These are phyloP conservation scores for Neosalanx taihuensis DNA, from an alignment of 2,797 vertebrate genomes.

Conservation along the genomic window DNA sequence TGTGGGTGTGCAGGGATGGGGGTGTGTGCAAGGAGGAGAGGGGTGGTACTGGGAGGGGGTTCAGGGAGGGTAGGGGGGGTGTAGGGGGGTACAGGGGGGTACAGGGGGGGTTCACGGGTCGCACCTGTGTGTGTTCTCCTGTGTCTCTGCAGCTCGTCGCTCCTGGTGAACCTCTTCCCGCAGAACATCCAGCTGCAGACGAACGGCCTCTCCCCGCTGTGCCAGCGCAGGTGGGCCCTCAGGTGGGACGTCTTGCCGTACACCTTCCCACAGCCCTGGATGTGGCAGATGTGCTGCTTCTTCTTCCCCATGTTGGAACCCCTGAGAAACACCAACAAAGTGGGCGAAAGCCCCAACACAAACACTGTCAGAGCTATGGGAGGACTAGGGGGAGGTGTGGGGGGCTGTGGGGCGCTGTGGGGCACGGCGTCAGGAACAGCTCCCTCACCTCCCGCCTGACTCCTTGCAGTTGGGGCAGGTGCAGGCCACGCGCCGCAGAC, in stretches of 20 bases:
- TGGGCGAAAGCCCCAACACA: not conserved
- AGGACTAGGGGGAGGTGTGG: too few species aligned
- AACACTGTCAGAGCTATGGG: not conserved
- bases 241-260: conserved; percentile 98
- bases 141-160: conserved; percentile 97
- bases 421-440: not conserved
- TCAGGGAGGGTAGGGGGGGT: conserved; percentile 1
- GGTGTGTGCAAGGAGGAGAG: not conserved
- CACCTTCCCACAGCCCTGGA: conserved; percentile 85
- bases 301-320: conserved; percentile 95
- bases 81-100: too few species aligned
- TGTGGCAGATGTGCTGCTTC: conserved; percentile 97
- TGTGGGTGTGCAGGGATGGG: not conserved
- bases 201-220: conserved; percentile 97
- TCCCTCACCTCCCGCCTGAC: conserved; percentile 90
- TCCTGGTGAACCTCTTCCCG: conserved; percentile 98
- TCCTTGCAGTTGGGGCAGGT: conserved; percentile 99
- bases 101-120: too few species aligned
- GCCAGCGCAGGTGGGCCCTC: conserved; percentile 98
- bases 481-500: conserved; percentile 94
- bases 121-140: conserved; percentile 98
- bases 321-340: conserved; percentile 71
- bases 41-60: not conserved
- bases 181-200: conserved; percentile 99
- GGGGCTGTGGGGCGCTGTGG: too few species aligned